phyloP scores from a whole-genome alignment of 1,140 invertebrate species.

The Mizuhopecten yessoensis region DNA sequence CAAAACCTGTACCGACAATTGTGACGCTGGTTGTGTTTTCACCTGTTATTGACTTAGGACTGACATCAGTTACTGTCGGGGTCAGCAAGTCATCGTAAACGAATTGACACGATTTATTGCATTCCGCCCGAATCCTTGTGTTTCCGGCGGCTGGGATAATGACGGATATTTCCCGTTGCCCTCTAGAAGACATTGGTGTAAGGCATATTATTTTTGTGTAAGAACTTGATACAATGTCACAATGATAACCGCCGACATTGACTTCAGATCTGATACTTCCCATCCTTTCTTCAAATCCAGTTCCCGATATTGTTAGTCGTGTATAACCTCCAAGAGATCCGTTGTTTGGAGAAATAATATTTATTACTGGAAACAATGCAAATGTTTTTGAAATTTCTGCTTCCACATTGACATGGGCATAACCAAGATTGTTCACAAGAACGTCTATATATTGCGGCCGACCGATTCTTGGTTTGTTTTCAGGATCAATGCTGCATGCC shows the following conservation, averaged over 20 bases:
- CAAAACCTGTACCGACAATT: constrained; percentile 48
- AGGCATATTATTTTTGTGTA: constrained; percentile 54
- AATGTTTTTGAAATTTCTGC: constrained; percentile 54
- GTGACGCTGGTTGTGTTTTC: constrained; percentile 46
- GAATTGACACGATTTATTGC: constrained; percentile 51
- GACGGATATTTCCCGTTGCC: neutral
- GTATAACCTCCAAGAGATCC: constrained; percentile 69
- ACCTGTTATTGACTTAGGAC: constrained; percentile 47
- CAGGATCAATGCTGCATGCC: constrained; percentile 56
- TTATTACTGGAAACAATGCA: constrained; percentile 64
- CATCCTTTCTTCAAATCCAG: constrained; percentile 53
- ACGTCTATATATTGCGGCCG: constrained; percentile 59
- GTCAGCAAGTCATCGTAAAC: constrained; percentile 52
- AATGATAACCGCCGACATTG: constrained; percentile 52
- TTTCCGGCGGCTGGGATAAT: constrained; percentile 63
- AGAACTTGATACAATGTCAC: constrained; percentile 57
- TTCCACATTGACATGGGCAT: constrained; percentile 65
- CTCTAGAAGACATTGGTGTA: neutral
- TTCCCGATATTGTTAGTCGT: constrained; percentile 65
- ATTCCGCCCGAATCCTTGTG: constrained; percentile 38
- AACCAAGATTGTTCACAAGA: constrained; percentile 70
- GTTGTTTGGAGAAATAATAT: constrained; percentile 58
- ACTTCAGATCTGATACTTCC: constrained; percentile 50
- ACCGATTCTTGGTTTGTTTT: constrained; percentile 62
- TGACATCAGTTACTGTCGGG: constrained; percentile 42